Conservation (phyloP, 2,113 vertebrate species). For the Lampris incognitus region DNA sequence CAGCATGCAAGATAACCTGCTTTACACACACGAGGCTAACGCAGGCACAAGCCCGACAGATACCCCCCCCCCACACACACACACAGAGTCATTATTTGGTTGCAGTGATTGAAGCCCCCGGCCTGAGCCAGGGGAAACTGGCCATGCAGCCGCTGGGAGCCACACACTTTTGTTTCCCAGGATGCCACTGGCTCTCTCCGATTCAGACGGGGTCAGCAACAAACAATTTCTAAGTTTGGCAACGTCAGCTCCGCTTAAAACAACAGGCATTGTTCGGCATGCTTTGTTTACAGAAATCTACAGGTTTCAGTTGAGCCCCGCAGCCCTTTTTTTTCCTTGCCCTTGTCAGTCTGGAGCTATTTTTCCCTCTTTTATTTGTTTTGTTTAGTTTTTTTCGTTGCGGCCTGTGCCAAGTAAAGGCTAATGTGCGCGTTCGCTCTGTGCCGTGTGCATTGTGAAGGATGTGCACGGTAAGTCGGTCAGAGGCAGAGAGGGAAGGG, state of each 20-base stretch:
- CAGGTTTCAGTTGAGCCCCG: constrained; percentile 67
- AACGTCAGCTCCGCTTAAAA: constrained; percentile 81
- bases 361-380: constrained; percentile 48
- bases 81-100: constrained; percentile 19
- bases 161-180: constrained; percentile 60
- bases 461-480: constrained; percentile 36
- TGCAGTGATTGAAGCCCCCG: constrained; percentile 19
- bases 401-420: no score
- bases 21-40: no score
- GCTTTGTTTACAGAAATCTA: constrained; percentile 77
- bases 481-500: constrained; percentile 19
- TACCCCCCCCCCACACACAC: constrained; percentile 4
- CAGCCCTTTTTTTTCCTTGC: constrained; percentile 32
- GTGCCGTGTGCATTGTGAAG: constrained; percentile 36
- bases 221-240: constrained; percentile 82
- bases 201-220: constrained; percentile 80
- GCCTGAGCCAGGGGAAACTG: constrained; percentile 24
- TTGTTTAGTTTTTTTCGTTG: constrained; percentile 25
- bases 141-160: constrained; percentile 37
- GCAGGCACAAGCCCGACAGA: not conserved
- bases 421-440: no score
- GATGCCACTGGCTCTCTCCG: constrained; percentile 53
- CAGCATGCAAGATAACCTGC: not conserved
- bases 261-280: constrained; percentile 75
- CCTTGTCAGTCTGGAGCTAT: constrained; percentile 25